Base-by-base conservation (phyloP, 2,888 invertebrate genomes). In the Actias luna region DNA sequence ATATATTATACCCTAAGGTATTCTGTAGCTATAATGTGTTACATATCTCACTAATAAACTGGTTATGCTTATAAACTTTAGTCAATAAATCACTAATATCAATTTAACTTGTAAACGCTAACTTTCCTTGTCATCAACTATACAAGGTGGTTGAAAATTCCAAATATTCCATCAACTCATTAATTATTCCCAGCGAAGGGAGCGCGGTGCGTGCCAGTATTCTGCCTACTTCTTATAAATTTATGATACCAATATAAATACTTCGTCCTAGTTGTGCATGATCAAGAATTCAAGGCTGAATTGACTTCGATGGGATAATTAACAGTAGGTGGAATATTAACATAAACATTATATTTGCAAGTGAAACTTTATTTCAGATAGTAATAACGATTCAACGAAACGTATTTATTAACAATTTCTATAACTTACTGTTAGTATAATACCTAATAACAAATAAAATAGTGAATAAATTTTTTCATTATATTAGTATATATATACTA, bases 191-290 rank as follows among this genome's bases (percentile, higher is more conserved):
- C 68, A 63, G 60, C 29, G 68, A 74, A 74, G 74, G 80, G 70
- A 74, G 77, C 69, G 74, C 62, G 42, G 76, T 79, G 80, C 83
- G 82, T 83, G 84, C 66, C 71, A 76, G 79, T 74, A 82, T 78
- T 68, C 70, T 66, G 58, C 71, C 72, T 74, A 82, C 78, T 85
- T 83, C 83, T 86, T 85, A 85, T 78, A 80, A 86, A 88, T 87
- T 86, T 87, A 86, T 84, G 84, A 83, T 80, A 83, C 85, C 81
- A 85, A 87, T 88, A 83, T 83, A 86, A 88, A 88, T 88, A 87
- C 86, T 87, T 87, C 63, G 50, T 71, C 69, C 67, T 77, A 82
- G 77, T 83, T 78, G 67, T 68, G 72, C 73, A 77, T 78, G 78
- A 83, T 83, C 74, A 78, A 82, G 73, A 76, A 69, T 69, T 35